A percentile compares a stretch with the other conserved stretches of the same genome.
Evolutionary conservation across 1,140 invertebrate genomes (phyloP).

Genomic region (Bombus superbus): DNA sequence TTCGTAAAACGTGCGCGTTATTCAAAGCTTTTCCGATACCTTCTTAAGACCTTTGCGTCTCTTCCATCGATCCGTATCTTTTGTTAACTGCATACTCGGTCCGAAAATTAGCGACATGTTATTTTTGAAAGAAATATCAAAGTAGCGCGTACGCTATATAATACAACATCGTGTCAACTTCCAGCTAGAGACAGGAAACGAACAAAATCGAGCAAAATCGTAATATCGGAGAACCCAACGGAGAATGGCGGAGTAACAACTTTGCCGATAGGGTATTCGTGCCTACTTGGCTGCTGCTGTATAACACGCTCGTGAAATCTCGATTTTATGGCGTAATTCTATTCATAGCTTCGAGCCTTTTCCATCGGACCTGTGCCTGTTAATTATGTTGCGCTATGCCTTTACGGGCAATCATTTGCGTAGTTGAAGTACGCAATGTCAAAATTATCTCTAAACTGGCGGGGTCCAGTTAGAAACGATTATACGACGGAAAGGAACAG

Average conservation of each 20-base stretch:
- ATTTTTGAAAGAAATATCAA: not conserved
- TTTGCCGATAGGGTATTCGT: not conserved
- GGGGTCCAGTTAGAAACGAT: not conserved
- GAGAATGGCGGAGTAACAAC: not conserved
- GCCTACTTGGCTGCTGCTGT: not conserved
- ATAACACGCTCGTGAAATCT: not conserved
- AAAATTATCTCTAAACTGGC: not conserved
- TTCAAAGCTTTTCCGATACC: not conserved
- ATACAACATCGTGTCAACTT: not conserved
- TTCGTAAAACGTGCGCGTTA: not conserved
- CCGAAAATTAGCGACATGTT: not conserved
- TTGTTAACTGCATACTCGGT: not conserved
- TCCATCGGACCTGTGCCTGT: not conserved
- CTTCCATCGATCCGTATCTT: not conserved
- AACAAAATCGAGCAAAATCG: not conserved
- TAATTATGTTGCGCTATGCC: not conserved
- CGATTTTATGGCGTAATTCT: constrained; percentile 12
- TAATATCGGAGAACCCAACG: not conserved
- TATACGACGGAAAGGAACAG: not conserved
- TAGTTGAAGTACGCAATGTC: not conserved
- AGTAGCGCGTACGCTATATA: not conserved
- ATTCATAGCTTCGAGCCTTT: not conserved
- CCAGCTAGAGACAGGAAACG: not conserved
- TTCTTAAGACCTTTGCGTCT: not conserved
- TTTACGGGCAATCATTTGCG: not conserved